Percentiles rank a stretch among this genome's conserved stretches.
These are phyloP conservation scores for Perdix hodgsoniae DNA, from an alignment of 2,797 vertebrate species.

Conservation along the genomic window DNA sequence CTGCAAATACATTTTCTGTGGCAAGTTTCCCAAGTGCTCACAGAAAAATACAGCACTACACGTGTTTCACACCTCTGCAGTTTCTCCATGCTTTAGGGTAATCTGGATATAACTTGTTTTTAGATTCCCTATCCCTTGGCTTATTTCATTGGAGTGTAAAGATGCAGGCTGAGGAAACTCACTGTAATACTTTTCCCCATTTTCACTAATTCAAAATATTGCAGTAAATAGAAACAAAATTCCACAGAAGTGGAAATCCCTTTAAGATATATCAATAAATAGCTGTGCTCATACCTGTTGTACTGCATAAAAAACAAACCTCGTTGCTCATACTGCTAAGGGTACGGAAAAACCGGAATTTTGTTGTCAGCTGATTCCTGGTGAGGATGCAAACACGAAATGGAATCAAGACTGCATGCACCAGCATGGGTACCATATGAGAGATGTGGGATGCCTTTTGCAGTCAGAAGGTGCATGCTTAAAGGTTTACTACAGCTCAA, in stretches of 20 bases:
- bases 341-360: neutral
- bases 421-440: rapidly evolving
- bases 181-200: neutral
- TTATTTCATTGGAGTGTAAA: neutral
- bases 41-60: neutral
- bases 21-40: neutral
- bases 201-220: neutral
- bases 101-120: neutral
- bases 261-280: neutral
- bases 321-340: neutral
- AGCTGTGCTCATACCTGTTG: neutral
- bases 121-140: rapidly evolving
- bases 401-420: rapidly evolving
- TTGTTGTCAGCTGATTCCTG: neutral
- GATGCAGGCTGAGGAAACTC: neutral
- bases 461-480: rapidly evolving
- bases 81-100: neutral
- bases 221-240: neutral
- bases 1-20: rapidly evolving
- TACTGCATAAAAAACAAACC: neutral
- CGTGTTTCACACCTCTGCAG: rapidly evolving
- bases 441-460: neutral
- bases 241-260: neutral
- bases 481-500: neutral
- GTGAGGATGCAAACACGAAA: neutral